phyloP scores from a whole-genome alignment of 2,113 vertebrate species.

The Sarotherodon lohbergeri region DNA sequence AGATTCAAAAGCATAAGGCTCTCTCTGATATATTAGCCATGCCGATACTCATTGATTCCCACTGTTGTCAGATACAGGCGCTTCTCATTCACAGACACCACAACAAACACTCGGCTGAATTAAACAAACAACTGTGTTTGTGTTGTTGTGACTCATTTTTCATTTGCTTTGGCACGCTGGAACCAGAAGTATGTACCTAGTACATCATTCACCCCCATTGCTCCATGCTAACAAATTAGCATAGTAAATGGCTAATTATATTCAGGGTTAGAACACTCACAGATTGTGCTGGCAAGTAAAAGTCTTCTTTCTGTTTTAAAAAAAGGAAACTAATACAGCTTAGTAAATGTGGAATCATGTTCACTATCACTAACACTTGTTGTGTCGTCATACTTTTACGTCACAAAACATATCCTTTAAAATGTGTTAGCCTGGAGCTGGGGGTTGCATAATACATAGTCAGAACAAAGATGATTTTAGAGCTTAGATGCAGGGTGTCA shows the following conservation, averaged over 20 bases:
- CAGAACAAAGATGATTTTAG: neutral
- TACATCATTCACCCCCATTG: neutral
- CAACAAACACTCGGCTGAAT: neutral
- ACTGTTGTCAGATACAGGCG: neutral
- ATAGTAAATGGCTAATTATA: neutral
- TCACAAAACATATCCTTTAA: neutral
- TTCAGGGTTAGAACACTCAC: neutral
- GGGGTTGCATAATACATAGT: neutral
- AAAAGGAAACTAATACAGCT: neutral
- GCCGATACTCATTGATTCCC: neutral
- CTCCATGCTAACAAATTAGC: neutral
- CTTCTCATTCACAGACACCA: neutral
- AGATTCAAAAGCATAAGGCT: neutral
- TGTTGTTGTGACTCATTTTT: neutral
- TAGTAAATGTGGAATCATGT: neutral
- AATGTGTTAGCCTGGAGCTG: neutral
- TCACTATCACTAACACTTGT: neutral
- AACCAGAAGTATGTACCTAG: neutral
- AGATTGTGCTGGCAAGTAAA: neutral
- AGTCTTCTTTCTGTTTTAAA: neutral
- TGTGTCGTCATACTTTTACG: neutral
- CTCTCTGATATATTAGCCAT: neutral
- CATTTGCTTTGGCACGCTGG: neutral
- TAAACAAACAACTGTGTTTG: conserved; percentile 15
- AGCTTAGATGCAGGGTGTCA: neutral